Evolutionary conservation across 1,140 invertebrate genomes (phyloP), one percentile per base, ranked within the genome.

Genomic region (Drosophila dunni): DNA sequence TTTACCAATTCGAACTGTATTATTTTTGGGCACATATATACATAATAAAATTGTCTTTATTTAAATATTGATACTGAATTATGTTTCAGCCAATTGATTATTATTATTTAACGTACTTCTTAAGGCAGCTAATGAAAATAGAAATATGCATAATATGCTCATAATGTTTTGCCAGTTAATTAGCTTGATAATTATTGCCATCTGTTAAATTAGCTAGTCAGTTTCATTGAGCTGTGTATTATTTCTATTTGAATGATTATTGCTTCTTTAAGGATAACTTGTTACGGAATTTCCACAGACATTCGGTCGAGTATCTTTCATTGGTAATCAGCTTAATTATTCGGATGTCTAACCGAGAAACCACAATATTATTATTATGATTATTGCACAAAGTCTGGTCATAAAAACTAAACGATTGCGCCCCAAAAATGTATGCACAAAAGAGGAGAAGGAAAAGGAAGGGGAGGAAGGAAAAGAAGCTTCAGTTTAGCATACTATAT

Each of bases 401-500:
- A 34, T 79, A 78, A 67, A 70, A 77, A 51, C 40, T 56, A 38
- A 78, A 62, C 40, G 62, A 10, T 58, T 38, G 45, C 13, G 51
- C 42, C 61, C 60, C 7, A 76, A 58, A 44, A 13, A 9, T 11
- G 40, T 24, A 45, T 58, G 56, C 56, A 58, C 56, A 45, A 58
- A 29, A 29, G 24, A 5, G 29, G 11, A 29, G 24, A 29, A 20
- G 13, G 75, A 29, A 42, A 48, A 0, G 17, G 33, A 42, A 33
- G 42, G 13, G 33, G 15, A 67, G 57, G 17, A 13, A 20, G 54
- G 34, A 66, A 75, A 58, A 63, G 48, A 11, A 77, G 50, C 54
- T 68, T 34, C 34, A 88, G 73, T 89, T 83, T 78, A 54, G 65
- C 54, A 66, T 83, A 78, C 75, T 66, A 82, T 81, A 89, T 89